Conservation (phyloP, 1,140 invertebrate genomes). For the Ips typographus region DNA sequence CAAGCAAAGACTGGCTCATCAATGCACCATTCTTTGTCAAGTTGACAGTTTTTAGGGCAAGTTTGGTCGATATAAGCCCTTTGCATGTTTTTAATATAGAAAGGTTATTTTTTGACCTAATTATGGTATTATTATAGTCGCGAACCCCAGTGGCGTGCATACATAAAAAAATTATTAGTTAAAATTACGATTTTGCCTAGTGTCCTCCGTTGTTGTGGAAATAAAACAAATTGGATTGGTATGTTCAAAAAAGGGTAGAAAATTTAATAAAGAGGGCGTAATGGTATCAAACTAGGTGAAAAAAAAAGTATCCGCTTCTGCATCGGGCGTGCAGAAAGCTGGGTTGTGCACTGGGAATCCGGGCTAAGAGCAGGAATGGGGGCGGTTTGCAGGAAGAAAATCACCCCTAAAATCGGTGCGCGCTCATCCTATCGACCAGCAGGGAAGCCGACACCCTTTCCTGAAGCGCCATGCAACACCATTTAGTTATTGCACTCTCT, state of each 20-base stretch:
- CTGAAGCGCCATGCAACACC: slow-evolving; percentile 51
- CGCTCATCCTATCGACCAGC: slow-evolving; percentile 50
- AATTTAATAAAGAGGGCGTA: too few relatives aligned
- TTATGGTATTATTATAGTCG: slow-evolving; percentile 15
- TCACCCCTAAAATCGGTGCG: slow-evolving; percentile 36
- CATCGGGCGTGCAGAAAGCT: slow-evolving; percentile 34
- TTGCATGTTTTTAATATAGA: slow-evolving; percentile 35
- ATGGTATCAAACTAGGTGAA: slow-evolving; percentile 20
- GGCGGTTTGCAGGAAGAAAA: slow-evolving; percentile 31
- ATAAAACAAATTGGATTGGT: too few relatives aligned
- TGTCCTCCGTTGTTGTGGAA: too few relatives aligned
- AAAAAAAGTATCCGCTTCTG: slow-evolving; percentile 11
- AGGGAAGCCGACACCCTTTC: slow-evolving; percentile 51
- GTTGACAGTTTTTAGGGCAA: slow-evolving; percentile 45
- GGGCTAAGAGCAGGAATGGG: slow-evolving; percentile 31
- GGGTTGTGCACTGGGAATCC: slow-evolving; percentile 33
- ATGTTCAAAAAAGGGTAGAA: too few relatives aligned
- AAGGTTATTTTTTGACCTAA: slow-evolving; percentile 31
- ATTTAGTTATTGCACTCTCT: slow-evolving; percentile 56
- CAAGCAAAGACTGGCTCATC: slow-evolving; percentile 14
- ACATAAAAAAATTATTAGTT: too few relatives aligned
- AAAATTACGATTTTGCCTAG: too few relatives aligned
- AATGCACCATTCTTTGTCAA: slow-evolving; percentile 33
- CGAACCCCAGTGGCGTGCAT: not conserved
- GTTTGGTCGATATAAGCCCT: slow-evolving; percentile 44